A percentile compares a stretch with the other conserved stretches of the same genome.
Evolutionary conservation across 1,140 invertebrate species (phyloP).

Genomic region (Drosophila ogumai): DNA sequence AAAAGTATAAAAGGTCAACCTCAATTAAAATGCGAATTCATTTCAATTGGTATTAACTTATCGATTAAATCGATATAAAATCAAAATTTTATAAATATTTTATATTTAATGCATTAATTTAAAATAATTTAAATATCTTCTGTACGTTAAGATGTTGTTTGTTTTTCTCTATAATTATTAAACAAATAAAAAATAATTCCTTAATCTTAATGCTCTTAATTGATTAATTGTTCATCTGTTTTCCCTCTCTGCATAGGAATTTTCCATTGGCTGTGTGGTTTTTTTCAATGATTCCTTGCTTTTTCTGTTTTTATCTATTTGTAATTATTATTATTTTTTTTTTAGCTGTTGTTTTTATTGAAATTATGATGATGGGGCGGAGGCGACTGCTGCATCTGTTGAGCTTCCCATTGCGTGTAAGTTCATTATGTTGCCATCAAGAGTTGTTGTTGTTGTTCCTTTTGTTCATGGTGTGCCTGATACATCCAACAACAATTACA

Average conservation of each 20-base stretch:
- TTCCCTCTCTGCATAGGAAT: slow-evolving; percentile 30
- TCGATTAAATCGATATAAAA: not conserved
- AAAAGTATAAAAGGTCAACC: too few species aligned
- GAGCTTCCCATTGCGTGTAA: slow-evolving; percentile 84
- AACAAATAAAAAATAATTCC: not conserved
- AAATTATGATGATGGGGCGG: slow-evolving; percentile 36
- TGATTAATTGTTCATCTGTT: slow-evolving; percentile 9
- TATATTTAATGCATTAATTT: too few species aligned
- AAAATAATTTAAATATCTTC: too few species aligned
- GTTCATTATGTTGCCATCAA: slow-evolving; percentile 69
- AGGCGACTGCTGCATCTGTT: slow-evolving; percentile 66
- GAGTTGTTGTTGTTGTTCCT: slow-evolving; percentile 33
- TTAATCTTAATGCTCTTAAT: slow-evolving; percentile 4
- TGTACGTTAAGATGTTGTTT: too few species aligned
- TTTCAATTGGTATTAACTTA: not conserved
- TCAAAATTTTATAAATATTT: too few species aligned
- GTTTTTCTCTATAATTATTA: too few species aligned
- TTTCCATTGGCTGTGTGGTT: slow-evolving; percentile 29
- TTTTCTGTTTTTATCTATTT: slow-evolving; percentile 5
- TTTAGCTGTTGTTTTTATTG: slow-evolving; percentile 20
- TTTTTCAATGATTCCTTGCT: slow-evolving; percentile 36
- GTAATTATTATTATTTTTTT: slow-evolving; percentile 20
- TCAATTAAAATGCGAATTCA: too few species aligned
- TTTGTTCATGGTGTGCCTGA: slow-evolving; percentile 69
- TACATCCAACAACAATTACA: slow-evolving; percentile 57